phyloP scores from a whole-genome alignment of 2,113 vertebrate species.

The Sylvicapra grimmia region DNA sequence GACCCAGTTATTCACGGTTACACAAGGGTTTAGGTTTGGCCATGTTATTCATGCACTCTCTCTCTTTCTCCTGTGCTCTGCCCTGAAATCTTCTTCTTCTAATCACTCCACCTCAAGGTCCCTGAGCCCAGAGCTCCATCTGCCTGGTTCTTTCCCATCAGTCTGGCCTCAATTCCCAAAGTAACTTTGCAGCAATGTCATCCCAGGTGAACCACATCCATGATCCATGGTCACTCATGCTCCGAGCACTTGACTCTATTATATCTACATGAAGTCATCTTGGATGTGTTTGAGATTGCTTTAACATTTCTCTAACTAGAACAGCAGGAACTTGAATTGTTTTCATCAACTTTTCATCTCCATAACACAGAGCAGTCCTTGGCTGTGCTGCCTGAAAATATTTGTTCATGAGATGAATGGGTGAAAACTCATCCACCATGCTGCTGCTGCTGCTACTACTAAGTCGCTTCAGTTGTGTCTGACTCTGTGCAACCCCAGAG shows the following conservation, averaged over 20 bases:
- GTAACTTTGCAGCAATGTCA: neutral
- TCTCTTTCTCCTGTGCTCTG: neutral
- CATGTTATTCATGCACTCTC: neutral
- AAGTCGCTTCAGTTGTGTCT: too few relatives aligned
- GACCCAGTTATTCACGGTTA: rapidly evolving
- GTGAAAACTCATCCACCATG: neutral
- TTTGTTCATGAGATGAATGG: neutral
- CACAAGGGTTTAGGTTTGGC: neutral
- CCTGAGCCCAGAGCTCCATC: neutral
- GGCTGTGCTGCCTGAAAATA: neutral
- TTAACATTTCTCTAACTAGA: neutral
- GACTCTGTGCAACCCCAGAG: rapidly evolving
- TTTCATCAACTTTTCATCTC: neutral
- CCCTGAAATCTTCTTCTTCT: rapidly evolving
- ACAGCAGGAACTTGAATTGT: neutral
- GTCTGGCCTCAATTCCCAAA: neutral
- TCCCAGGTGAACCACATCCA: neutral
- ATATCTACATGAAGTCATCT: neutral
- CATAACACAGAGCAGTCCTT: neutral
- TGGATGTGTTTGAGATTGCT: neutral
- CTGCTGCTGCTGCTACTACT: too few relatives aligned
- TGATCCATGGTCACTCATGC: neutral
- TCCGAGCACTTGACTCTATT: neutral
- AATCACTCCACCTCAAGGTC: neutral
- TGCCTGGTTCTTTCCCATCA: neutral